Percentiles rank a stretch among this genome's conserved stretches.
These are phyloP conservation scores for Torymus texanus DNA, from an alignment of 2,888 invertebrate species.

Conservation along the genomic window DNA sequence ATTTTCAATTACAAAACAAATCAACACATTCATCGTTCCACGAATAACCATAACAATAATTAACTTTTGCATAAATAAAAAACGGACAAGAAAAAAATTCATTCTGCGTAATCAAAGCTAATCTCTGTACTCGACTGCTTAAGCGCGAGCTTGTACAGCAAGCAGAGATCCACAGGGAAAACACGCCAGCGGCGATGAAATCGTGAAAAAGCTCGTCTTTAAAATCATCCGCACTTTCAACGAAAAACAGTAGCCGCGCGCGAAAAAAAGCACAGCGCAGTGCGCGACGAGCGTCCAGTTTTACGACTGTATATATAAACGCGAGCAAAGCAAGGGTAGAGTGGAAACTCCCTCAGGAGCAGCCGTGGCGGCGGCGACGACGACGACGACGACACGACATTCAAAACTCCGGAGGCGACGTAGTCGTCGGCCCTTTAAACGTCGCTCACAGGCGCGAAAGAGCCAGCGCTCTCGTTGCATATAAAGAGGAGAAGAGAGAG, in stretches of 20 bases:
- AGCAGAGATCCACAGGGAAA: no score
- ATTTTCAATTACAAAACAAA: no score
- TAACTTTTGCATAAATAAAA: no score
- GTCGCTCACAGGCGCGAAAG: constrained; percentile 33
- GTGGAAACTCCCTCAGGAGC: not conserved
- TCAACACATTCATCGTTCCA: no score
- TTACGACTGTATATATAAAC: not conserved
- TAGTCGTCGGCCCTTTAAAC: constrained; percentile 16
- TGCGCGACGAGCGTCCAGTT: not conserved
- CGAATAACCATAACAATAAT: no score
- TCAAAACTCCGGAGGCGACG: constrained; percentile 23
- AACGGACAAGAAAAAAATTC: no score
- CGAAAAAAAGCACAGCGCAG: not conserved
- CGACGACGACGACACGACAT: not conserved
- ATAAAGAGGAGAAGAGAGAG: constrained; percentile 37
- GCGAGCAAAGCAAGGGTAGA: not conserved
- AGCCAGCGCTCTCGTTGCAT: constrained; percentile 44
- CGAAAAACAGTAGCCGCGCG: not conserved
- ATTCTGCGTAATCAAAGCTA: no score
- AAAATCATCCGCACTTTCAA: not conserved
- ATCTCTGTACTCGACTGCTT: no score
- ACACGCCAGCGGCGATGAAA: no score
- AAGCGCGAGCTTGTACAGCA: no score
- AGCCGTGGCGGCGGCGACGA: not conserved
- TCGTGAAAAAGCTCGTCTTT: no score